Base-by-base conservation (phyloP, 2,113 vertebrate species). In the Bolborhynchus lineola region DNA sequence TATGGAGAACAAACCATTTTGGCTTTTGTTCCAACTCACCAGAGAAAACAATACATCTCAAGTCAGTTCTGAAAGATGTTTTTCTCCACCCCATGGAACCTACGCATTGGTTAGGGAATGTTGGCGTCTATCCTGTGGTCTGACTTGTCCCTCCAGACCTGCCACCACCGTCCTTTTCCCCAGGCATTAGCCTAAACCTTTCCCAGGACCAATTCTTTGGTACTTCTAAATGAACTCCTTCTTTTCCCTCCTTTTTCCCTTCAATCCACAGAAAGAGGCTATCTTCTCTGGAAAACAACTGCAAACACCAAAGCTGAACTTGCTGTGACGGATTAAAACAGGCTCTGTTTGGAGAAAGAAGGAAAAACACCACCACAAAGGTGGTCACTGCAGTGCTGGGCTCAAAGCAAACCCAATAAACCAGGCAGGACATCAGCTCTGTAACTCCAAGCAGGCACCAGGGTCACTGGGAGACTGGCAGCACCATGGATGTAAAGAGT, bases 401-500 rank as follows among this genome's bases (percentile, higher is more conserved):
- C 80, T 79, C 0, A 0, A 21, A 72, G 31, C 53, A 55, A 62
- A 62, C 3, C 57, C 59, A 15, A 13, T 2, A 31, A 68, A 25
- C 4, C 74, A 35, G 72, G 35, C 44, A n/a, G 72, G 86, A 29
- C 2, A 15, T 23, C 86, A 49, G 72, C 81, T 37, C 33, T 9
- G 64, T 2, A 14, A 1, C 26, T 57, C 31, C 64, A 16, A 46
- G 23, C 0, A 12, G 60, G 53, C 1, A 1, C 49, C 2, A 9
- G 62, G 78, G 13, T 69, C 37, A 74, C 37, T 2, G 46, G 64
- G 77, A 68, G 41, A 7, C 25, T 17, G 42, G 41, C 44, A 49
- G 3, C 46, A 10, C 0, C 55, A 0, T 0, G 64, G 13, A 16
- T 18, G 29, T 10, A 11, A 71, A 29, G 89, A 81, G 67, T 35